Evolutionary conservation across 2,888 invertebrate species (phyloP).

Genomic region (Drosophila meridionalis): DNA sequence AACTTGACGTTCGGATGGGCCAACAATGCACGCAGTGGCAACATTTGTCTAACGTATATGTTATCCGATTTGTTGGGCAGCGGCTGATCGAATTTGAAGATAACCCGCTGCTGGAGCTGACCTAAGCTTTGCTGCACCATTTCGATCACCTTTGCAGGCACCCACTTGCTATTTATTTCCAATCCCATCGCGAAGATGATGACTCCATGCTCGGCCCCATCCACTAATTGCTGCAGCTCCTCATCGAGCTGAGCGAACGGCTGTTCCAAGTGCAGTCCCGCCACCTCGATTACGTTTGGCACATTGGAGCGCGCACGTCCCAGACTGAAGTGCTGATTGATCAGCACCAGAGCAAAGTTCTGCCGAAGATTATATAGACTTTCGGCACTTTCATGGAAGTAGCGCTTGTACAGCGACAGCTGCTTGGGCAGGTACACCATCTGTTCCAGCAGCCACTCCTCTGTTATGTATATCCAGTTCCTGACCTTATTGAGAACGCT

Average conservation of each 20-base stretch:
- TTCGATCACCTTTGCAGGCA: conserved; percentile 46
- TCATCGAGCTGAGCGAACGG: conserved; percentile 27
- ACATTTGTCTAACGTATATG: conserved; percentile 71
- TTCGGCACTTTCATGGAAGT: conserved; percentile 40
- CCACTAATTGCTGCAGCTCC: conserved; percentile 65
- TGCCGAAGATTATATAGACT: conserved; percentile 56
- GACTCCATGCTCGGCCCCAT: conserved; percentile 69
- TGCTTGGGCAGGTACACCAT: conserved; percentile 56
- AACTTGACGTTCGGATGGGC: conserved; percentile 85
- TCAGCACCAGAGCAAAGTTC: conserved; percentile 75
- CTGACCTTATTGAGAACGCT: conserved; percentile 26
- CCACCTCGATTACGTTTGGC: conserved; percentile 79
- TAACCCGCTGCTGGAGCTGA: conserved; percentile 60
- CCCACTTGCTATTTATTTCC: conserved; percentile 52
- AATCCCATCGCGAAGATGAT: conserved; percentile 79
- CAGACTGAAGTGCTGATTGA: conserved; percentile 81
- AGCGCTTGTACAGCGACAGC: conserved; percentile 42
- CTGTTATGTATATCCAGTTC: conserved; percentile 60
- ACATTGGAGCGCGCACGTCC: conserved; percentile 74
- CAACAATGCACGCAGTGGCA: conserved; percentile 83
- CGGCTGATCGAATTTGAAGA: conserved; percentile 65
- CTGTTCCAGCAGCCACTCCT: conserved; percentile 53
- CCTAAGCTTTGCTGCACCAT: conserved; percentile 49
- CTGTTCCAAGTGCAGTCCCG: conserved; percentile 72
- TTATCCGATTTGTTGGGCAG: conserved; percentile 64